These are phyloP conservation scores for Chlamydotis undulata DNA, from an alignment of 2,113 vertebrate species.

Conservation along the genomic window DNA sequence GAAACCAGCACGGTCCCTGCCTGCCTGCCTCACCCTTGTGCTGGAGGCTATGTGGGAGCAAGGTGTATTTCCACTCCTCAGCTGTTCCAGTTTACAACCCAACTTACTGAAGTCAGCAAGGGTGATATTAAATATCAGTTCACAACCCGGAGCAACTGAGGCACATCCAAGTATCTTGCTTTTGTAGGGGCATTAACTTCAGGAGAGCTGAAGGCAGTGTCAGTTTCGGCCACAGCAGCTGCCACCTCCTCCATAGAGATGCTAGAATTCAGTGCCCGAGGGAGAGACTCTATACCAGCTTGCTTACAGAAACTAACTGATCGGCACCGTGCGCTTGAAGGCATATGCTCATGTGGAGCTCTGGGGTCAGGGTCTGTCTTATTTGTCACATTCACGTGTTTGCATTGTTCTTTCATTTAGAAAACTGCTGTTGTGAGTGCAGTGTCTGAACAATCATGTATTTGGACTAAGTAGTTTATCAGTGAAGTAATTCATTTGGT, in stretches of 20 bases:
- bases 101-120: not conserved
- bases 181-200: not conserved
- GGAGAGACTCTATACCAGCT: not conserved
- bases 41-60: not conserved
- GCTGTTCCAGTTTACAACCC: not conserved
- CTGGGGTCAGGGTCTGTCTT: not conserved
- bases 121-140: not conserved
- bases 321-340: not conserved
- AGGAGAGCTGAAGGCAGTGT: not conserved
- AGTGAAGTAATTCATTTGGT: not conserved
- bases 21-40: not conserved
- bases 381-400: not conserved
- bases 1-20: not conserved
- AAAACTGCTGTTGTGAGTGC: fast-evolving
- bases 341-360: not conserved
- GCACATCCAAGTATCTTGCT: fast-evolving
- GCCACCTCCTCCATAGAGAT: not conserved
- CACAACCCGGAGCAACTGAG: not conserved
- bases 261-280: not conserved
- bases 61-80: not conserved
- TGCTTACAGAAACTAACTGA: not conserved
- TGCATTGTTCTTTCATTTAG: not conserved
- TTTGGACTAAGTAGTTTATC: not conserved
- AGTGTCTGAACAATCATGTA: not conserved
- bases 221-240: not conserved